These are phyloP conservation scores for Perithous albicinctus DNA, from an alignment of 2,888 invertebrate species.

Conservation along the genomic window DNA sequence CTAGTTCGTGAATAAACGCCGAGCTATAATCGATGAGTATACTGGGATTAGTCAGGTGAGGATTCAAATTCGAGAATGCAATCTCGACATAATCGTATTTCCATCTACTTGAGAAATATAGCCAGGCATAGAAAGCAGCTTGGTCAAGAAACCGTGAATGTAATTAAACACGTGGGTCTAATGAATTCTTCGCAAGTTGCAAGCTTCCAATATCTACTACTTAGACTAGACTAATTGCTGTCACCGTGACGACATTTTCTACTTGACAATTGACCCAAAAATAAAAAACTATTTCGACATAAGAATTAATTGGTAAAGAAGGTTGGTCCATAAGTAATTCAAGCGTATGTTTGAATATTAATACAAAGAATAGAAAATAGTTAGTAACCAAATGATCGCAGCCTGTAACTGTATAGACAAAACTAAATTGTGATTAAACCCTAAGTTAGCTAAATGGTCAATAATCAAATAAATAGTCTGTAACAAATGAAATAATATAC, in stretches of 20 bases:
- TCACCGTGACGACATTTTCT: background rate
- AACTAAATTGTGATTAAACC: background rate
- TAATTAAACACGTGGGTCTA: background rate
- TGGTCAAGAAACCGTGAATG: background rate
- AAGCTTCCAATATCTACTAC: background rate
- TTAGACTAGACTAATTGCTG: background rate
- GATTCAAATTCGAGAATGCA: conserved; percentile 45
- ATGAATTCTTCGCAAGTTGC: background rate
- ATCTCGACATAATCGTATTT: conserved; percentile 44
- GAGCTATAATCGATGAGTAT: conserved; percentile 23
- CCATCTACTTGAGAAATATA: conserved; percentile 40
- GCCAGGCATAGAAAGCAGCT: background rate
- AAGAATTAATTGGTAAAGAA: background rate
- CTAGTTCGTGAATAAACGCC: conserved; percentile 47
- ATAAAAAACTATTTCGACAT: too few relatives aligned
- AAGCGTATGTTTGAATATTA: background rate
- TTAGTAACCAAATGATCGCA: background rate
- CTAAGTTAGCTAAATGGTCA: background rate
- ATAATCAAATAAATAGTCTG: background rate
- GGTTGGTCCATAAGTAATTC: background rate
- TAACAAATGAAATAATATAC: background rate
- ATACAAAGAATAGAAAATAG: background rate
- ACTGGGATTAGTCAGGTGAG: conserved; percentile 45
- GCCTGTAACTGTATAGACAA: background rate
- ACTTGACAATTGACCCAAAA: background rate